Evolutionary conservation across 2,797 vertebrate genomes (phyloP).

Genomic region (Clarias platycephalus): DNA sequence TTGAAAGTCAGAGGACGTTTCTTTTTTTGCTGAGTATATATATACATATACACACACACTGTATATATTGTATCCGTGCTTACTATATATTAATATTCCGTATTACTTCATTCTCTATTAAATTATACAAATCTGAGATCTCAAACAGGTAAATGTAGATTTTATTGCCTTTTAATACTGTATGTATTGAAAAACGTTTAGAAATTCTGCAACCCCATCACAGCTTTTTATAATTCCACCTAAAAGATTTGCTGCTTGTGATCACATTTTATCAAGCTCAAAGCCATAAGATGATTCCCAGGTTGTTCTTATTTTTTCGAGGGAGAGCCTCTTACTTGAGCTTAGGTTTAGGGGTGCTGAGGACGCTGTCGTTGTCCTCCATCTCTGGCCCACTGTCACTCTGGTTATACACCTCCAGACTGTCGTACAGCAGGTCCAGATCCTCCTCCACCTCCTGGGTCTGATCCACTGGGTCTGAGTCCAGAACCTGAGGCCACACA

Average conservation of each 20-base stretch:
- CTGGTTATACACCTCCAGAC: slow-evolving; percentile 68
- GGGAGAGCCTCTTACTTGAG: slow-evolving; percentile 57
- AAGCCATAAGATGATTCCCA: not conserved
- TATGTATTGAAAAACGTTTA: not conserved
- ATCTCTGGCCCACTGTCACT: slow-evolving; percentile 68
- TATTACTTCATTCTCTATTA: no score
- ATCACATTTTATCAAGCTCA: not conserved
- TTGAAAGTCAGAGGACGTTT: no score
- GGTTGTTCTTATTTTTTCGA: not conserved
- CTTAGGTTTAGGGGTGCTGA: slow-evolving; percentile 68
- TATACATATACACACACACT: no score
- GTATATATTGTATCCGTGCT: no score
- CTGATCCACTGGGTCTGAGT: slow-evolving; percentile 65
- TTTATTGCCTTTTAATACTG: not conserved
- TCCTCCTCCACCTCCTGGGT: slow-evolving; percentile 68
- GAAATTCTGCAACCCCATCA: not conserved
- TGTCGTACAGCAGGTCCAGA: slow-evolving; percentile 67
- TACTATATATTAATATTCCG: no score
- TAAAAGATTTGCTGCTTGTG: not conserved
- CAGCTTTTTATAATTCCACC: not conserved
- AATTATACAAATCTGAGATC: not conserved
- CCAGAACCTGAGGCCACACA: slow-evolving; percentile 56
- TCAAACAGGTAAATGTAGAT: not conserved
- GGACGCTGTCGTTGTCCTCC: slow-evolving; percentile 67
- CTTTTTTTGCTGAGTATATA: no score